phyloP scores from a whole-genome alignment of 2,797 vertebrate species.

The Mastacembelus armatus region DNA sequence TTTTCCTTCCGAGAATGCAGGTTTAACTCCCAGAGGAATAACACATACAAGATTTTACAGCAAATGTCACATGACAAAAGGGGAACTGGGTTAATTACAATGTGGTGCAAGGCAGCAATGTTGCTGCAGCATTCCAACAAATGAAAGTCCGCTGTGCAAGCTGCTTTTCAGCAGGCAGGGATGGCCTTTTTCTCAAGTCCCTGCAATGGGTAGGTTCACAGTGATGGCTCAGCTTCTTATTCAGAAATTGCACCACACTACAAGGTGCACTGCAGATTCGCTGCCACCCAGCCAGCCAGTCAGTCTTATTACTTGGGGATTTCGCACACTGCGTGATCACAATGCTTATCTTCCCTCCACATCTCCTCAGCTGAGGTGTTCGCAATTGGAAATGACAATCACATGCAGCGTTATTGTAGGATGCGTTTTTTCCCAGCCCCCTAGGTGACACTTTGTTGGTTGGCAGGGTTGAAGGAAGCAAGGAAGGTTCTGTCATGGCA shows the following conservation, averaged over 20 bases:
- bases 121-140: constrained; percentile 76
- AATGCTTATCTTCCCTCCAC: constrained; percentile 73
- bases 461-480: constrained; percentile 44
- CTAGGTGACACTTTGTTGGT: constrained; percentile 48
- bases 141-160: constrained; percentile 67
- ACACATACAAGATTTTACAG: constrained; percentile 55
- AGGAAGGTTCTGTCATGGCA: constrained; percentile 38
- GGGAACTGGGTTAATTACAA: constrained; percentile 77
- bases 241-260: constrained; percentile 78
- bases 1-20: constrained; percentile 71
- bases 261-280: constrained; percentile 81
- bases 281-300: constrained; percentile 60
- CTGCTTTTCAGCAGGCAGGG: constrained; percentile 64
- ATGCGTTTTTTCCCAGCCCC: constrained; percentile 19
- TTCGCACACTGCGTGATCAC: constrained; percentile 76
- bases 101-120: constrained; percentile 69
- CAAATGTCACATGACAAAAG: constrained; percentile 72
- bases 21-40: constrained; percentile 63
- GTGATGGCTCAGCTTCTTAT: constrained; percentile 82
- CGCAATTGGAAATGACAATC: constrained; percentile 77
- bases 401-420: constrained; percentile 63
- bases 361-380: constrained; percentile 75
- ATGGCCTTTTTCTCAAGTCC: constrained; percentile 64
- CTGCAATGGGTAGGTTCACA: constrained; percentile 78
- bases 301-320: constrained; percentile 76